Base-by-base conservation (phyloP, 2,888 invertebrate genomes). In the Sinhomidia bicolor region DNA sequence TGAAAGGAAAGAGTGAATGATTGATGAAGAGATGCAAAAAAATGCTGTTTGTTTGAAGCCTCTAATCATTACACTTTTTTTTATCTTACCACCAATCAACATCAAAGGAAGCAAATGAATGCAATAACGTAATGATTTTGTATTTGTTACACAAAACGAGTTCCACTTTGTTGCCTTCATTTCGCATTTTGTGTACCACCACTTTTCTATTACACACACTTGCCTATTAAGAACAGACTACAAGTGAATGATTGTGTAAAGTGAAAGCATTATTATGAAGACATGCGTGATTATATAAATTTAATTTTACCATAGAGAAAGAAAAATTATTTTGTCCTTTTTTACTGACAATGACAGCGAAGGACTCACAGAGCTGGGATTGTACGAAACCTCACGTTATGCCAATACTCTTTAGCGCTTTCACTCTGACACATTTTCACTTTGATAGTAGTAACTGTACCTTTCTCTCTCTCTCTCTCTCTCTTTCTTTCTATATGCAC, bases 91-190 rank as follows among this genome's bases (percentile, higher is more conserved):
- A 62, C n/a, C n/a, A n/a, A n/a, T n/a, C n/a, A n/a, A n/a, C 29
- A 62, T 62, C 62, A 62, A 62, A 62, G 29, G 62, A 62, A 57
- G n/a, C 47, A 47, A 54, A 62, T 51, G 51, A n/a, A 51, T 36
- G 7, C 36, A 36, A 2, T 14, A 51, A n/a, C 5, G 14, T n/a
- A n/a, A n/a, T n/a, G 14, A 14, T 44, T 6, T 44, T 6, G 9
- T 44, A 44, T 44, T 44, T 44, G 44, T 44, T 3, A n/a, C n/a
- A 36, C 3, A 7, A 36, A 36, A 36, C 4, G 36, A 7, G 36
- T 36, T 36, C n/a, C n/a, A 36, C 3, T 36, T 36, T 36, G 3
- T 36, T 5, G 36, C 36, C 36, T 36, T 36, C 36, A 36, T 36
- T 36, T 36, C 36, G 7, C 36, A 36, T 5, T 36, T 3, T 5